Evolutionary conservation across 2,113 vertebrate species (phyloP).

Genomic region (Boulengeromyrus knoepffleri): DNA sequence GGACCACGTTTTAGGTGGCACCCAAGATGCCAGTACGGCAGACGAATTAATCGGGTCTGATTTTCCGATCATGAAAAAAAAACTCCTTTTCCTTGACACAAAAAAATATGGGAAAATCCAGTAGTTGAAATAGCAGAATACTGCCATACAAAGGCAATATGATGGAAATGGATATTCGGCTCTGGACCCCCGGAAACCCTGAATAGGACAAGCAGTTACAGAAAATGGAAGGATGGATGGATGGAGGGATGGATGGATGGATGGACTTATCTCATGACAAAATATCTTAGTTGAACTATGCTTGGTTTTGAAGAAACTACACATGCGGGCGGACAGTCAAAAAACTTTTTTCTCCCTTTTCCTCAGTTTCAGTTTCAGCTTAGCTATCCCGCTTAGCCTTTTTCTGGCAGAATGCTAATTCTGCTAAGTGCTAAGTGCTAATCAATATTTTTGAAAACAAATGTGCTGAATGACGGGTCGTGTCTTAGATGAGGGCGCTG

Average conservation of each 20-base stretch:
- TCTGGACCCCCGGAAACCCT: not conserved
- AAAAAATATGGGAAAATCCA: not conserved
- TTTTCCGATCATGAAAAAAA: constrained; percentile 13
- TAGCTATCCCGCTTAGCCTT: not conserved
- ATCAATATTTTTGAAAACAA: not conserved
- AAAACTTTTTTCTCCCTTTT: not conserved
- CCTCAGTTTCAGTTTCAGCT: no score
- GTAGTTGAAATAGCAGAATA: not conserved
- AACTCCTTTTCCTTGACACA: constrained; percentile 18
- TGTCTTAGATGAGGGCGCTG: not conserved
- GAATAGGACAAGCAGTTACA: not conserved
- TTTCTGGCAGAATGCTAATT: no score
- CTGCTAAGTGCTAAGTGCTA: not conserved
- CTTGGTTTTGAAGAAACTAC: not conserved
- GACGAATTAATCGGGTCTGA: constrained; percentile 4
- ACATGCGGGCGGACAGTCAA: not conserved
- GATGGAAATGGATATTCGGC: not conserved
- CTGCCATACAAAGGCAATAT: not conserved
- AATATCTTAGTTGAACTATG: not conserved
- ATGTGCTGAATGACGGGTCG: not conserved
- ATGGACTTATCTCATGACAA: not conserved
- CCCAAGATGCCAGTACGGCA: constrained; percentile 5
- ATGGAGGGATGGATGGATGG: no score
- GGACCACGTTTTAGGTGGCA: constrained; percentile 25
- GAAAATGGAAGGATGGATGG: not conserved